phyloP scores from a whole-genome alignment of 2,113 vertebrate species.

The Seriola quinqueradiata region DNA sequence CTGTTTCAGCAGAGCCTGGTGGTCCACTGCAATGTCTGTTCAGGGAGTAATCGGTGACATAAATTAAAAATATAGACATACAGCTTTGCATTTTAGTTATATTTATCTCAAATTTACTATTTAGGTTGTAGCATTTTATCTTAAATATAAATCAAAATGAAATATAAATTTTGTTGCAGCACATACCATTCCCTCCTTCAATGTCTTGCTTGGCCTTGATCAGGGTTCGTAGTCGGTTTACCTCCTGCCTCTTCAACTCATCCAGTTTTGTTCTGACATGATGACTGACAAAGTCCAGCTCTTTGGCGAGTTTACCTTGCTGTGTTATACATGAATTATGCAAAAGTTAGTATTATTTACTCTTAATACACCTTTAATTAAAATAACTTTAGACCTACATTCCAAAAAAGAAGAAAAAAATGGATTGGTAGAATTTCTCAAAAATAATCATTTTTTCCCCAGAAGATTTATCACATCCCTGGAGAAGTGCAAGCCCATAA shows the following conservation, averaged over 20 bases:
- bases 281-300: constrained; percentile 97
- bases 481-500: not conserved
- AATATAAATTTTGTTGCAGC: not conserved
- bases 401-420: not conserved
- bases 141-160: not conserved
- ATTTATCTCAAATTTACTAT: not conserved
- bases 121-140: not conserved
- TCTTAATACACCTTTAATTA: not conserved
- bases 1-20: constrained; percentile 94
- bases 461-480: not conserved
- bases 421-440: not conserved
- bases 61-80: not conserved
- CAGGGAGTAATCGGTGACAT: not conserved
- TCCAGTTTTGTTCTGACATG: constrained; percentile 95
- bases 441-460: not conserved
- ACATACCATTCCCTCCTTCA: constrained; percentile 88
- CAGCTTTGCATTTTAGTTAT: not conserved
- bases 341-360: not conserved
- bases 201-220: constrained; percentile 97
- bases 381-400: not conserved
- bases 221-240: constrained; percentile 92
- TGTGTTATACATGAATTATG: constrained; percentile 63
- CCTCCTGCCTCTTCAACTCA: constrained; percentile 96
- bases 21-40: constrained; percentile 87
- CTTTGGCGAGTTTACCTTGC: constrained; percentile 96